These are phyloP conservation scores for Anoplius nigerrimus DNA, from an alignment of 2,888 invertebrate genomes.

Conservation along the genomic window DNA sequence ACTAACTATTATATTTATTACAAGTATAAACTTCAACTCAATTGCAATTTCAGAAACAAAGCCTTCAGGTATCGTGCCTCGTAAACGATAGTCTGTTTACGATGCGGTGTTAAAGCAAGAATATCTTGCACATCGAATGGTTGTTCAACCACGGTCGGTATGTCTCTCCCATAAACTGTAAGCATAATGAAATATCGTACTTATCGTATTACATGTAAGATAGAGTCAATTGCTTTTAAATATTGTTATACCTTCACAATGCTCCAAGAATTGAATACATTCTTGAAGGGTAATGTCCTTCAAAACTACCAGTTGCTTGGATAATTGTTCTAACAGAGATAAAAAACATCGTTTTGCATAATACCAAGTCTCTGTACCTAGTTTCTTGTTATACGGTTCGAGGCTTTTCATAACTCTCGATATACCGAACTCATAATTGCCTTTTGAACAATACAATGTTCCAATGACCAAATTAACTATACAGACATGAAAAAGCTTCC, in stretches of 20 bases:
- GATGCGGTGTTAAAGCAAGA: constrained; percentile 81
- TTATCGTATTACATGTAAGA: not conserved
- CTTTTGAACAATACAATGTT: constrained; percentile 98
- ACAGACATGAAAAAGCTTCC: constrained; percentile 96
- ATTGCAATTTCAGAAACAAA: constrained; percentile 83
- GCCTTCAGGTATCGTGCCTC: constrained; percentile 91
- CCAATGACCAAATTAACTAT: constrained; percentile 99
- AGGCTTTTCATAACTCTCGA: constrained; percentile 97
- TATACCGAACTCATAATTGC: constrained; percentile 99
- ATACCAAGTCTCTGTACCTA: constrained; percentile 99
- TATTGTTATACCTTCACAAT: constrained; percentile 82
- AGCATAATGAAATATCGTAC: constrained; percentile 46
- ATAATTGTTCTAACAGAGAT: constrained; percentile 92
- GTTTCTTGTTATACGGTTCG: constrained; percentile 93
- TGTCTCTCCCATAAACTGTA: constrained; percentile 88
- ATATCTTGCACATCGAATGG: constrained; percentile 84
- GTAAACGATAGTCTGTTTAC: constrained; percentile 93
- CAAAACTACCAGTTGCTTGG: constrained; percentile 92
- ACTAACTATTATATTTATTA: constrained; percentile 2
- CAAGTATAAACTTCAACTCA: constrained; percentile 51
- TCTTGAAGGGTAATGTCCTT: constrained; percentile 92
- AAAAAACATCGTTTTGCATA: constrained; percentile 97
- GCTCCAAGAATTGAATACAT: constrained; percentile 91
- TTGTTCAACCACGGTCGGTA: constrained; percentile 88
- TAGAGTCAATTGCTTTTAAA: not conserved